Conservation (phyloP, 2,113 vertebrate genomes). For the Podarcis raffonei region DNA sequence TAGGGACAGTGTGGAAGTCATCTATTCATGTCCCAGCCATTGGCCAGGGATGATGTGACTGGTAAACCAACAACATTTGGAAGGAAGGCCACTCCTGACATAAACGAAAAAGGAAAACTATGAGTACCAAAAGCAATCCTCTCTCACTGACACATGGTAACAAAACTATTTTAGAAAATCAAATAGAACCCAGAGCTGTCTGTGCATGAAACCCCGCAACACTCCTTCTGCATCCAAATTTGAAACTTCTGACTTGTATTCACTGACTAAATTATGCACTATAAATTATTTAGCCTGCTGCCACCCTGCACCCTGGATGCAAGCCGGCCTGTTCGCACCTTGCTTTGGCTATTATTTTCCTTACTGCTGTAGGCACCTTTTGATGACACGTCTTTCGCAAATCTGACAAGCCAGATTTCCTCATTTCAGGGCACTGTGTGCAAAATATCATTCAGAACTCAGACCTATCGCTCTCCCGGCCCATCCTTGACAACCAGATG, state of each 20-base stretch:
- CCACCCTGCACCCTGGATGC: not conserved
- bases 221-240: not conserved
- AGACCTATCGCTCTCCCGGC: constrained; percentile 9
- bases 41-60: too few relatives aligned
- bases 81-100: too few relatives aligned
- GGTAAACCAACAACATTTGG: too few relatives aligned
- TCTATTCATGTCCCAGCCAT: too few relatives aligned
- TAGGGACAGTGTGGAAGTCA: not conserved
- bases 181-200: not conserved
- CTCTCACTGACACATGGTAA: too few relatives aligned
- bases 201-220: not conserved
- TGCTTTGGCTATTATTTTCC: constrained; percentile 8
- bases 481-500: constrained; percentile 29
- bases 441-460: constrained; percentile 11
- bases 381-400: constrained; percentile 24
- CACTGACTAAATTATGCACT: not conserved
- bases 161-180: not conserved
- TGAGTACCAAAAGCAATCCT: not conserved
- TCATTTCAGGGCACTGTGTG: not conserved
- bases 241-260: constrained; percentile 8
- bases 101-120: not conserved
- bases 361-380: constrained; percentile 12
- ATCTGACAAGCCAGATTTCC: constrained; percentile 38
- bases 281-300: constrained; percentile 23
- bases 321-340: constrained; percentile 4